A percentile compares a stretch with the other conserved stretches of the same genome.
phyloP scores from a whole-genome alignment of 2,888 invertebrate species.

The Chymomyza caudatula region DNA sequence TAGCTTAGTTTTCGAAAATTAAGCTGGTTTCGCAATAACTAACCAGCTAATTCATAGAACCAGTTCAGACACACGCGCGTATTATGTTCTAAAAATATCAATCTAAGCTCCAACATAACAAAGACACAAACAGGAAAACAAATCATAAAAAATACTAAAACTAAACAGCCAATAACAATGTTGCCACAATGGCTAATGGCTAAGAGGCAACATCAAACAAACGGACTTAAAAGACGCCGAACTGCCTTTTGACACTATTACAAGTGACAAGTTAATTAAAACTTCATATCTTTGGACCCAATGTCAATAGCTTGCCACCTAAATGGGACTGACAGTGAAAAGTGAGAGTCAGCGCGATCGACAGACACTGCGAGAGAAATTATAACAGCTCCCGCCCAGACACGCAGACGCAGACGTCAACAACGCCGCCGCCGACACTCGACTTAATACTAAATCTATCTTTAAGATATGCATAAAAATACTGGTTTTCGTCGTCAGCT shows the following conservation, averaged over 20 bases:
- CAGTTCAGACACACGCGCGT: slow-evolving; percentile 22
- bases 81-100: not conserved
- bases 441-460: not conserved
- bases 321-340: slow-evolving; percentile 40
- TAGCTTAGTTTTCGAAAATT: not conserved
- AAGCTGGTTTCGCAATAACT: not conserved
- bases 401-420: slow-evolving; percentile 25
- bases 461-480: slow-evolving; percentile 39
- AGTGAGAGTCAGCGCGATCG: slow-evolving; percentile 64
- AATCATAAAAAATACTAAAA: slow-evolving; percentile 8
- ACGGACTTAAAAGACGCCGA: not conserved
- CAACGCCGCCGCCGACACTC: not conserved
- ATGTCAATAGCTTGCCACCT: slow-evolving; percentile 8
- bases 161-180: too few species aligned
- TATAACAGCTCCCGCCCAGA: slow-evolving; percentile 41
- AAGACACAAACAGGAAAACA: not conserved
- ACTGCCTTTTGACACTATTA: slow-evolving; percentile 27
- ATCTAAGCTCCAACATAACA: slow-evolving; percentile 17
- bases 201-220: not conserved
- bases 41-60: slow-evolving; percentile 27
- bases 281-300: slow-evolving; percentile 24
- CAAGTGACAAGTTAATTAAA: slow-evolving; percentile 47
- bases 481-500: slow-evolving; percentile 61
- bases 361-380: slow-evolving; percentile 57
- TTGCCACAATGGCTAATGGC: not conserved